phyloP scores from a whole-genome alignment of 2,888 invertebrate genomes.

The Nephrotoma flavescens region DNA sequence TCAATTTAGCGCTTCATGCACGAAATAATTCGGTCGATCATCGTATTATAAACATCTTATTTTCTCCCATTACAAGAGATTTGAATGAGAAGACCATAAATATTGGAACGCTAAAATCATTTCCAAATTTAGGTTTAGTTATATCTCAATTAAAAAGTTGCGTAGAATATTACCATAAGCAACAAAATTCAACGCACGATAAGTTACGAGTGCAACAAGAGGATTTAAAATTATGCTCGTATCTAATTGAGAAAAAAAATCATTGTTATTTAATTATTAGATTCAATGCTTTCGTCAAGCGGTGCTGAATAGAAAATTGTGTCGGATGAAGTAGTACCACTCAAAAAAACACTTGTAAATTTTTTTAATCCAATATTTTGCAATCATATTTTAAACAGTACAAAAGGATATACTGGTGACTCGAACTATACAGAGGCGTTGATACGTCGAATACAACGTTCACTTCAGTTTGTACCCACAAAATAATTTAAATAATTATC shows the following conservation, averaged over 20 bases:
- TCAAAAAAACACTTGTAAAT: conserved; percentile 56
- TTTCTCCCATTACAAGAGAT: conserved; percentile 36
- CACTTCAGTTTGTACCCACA: conserved; percentile 61
- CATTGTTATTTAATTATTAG: conserved; percentile 18
- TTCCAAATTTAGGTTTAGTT: conserved; percentile 36
- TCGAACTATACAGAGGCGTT: conserved; percentile 58
- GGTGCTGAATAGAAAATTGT: conserved; percentile 42
- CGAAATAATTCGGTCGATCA: conserved; percentile 43
- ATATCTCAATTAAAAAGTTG: conserved; percentile 40
- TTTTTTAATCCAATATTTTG: conserved; percentile 68
- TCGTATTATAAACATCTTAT: conserved; percentile 36
- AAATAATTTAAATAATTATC: conserved; percentile 20
- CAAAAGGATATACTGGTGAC: conserved; percentile 41
- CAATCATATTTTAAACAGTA: conserved; percentile 53
- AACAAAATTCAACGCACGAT: background rate
- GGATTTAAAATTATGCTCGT: conserved; percentile 44
- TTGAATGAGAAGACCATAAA: conserved; percentile 13
- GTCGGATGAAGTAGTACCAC: conserved; percentile 44
- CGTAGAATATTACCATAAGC: conserved; percentile 37
- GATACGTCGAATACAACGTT: conserved; percentile 60
- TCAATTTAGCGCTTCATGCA: conserved; percentile 55
- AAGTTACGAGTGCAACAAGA: conserved; percentile 15
- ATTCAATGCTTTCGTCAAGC: conserved; percentile 24
- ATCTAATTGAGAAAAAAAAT: conserved; percentile 45
- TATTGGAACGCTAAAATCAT: conserved; percentile 22